Evolutionary conservation across 1,140 invertebrate species (phyloP).

Genomic region (Cotesia chilonis): DNA sequence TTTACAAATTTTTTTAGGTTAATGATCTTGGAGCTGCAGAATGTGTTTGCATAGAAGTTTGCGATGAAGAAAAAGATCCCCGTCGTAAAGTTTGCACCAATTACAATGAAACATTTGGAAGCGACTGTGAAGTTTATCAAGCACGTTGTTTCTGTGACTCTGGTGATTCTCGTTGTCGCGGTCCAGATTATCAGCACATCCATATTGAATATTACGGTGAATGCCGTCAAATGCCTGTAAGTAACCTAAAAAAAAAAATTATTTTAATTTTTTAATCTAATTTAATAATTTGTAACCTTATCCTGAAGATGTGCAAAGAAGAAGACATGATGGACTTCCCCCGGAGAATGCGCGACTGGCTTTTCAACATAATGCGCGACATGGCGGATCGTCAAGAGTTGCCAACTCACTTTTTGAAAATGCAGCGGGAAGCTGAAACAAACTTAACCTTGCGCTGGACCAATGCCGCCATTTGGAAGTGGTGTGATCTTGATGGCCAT

Average conservation of each 20-base stretch:
- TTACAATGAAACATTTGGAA: slow-evolving; percentile 91
- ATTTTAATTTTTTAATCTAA: background rate
- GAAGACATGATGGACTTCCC: slow-evolving; percentile 92
- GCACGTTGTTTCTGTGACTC: slow-evolving; percentile 89
- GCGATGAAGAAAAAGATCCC: slow-evolving; percentile 80
- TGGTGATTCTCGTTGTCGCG: slow-evolving; percentile 75
- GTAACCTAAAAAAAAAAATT: slow-evolving; percentile 31
- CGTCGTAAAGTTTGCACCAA: slow-evolving; percentile 90
- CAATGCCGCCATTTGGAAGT: slow-evolving; percentile 95
- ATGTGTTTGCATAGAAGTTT: slow-evolving; percentile 86
- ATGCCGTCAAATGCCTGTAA: slow-evolving; percentile 81
- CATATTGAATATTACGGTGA: slow-evolving; percentile 93
- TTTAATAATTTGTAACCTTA: background rate
- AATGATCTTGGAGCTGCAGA: slow-evolving; percentile 76
- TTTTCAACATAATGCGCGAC: slow-evolving; percentile 96
- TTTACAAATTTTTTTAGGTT: slow-evolving; percentile 41
- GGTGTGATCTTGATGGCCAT: slow-evolving; percentile 92
- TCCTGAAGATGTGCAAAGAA: slow-evolving; percentile 74
- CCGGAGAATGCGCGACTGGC: slow-evolving; percentile 94
- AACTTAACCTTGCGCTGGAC: slow-evolving; percentile 85
- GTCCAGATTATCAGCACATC: slow-evolving; percentile 81
- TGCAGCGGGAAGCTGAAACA: slow-evolving; percentile 88
- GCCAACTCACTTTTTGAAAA: slow-evolving; percentile 81
- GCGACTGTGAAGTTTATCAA: slow-evolving; percentile 91
- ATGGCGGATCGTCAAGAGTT: slow-evolving; percentile 89